Base-by-base conservation (phyloP, 2,113 vertebrate species). In the Corythoichthys intestinalis region DNA sequence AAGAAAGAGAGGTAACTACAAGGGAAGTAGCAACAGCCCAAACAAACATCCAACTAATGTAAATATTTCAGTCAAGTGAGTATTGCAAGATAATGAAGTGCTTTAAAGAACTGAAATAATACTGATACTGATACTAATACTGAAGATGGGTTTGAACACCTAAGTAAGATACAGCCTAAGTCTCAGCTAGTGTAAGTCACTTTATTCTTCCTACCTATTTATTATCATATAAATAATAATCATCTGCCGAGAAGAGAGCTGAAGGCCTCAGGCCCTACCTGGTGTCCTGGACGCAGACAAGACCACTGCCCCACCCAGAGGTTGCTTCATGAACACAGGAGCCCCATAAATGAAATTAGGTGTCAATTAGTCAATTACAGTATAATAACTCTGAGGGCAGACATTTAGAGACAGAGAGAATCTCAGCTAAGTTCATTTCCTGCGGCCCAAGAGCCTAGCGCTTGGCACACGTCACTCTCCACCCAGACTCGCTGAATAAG, bases 331-430 rank as follows among this genome's bases (percentile, higher is more conserved):
- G 87, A 92, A 90, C 81, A 86, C 92, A 91, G 87, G 91, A 90
- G 91, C 89, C 89, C 89, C 88, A 92, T 93, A 92, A 93, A 93
- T 93, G 91, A 93, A 93, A 93, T 92, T 92, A 93, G 92, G 92
- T 93, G 92, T 92, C 92, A 93, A 92, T 93, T 93, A 93, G 91
- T 92, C 91, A 92, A 93, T 93, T 92, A 93, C 66, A 73, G 86
- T 84, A 75, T 92, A 92, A 92, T 91, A 91, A 92, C 92, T 92
- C 85, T 83, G 91, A 93, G 92, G 91, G 92, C 91, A 92, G 91
- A 91, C 92, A 86, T 92, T 91, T 90, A 91, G 90, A 93, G 90
- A 83, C 91, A 79, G 87, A 90, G 89, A 90, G 89, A 89, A 92
- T 89, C 89, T 92, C 86, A 65, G 86, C 86, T 91, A 92, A 91